Evolutionary conservation across 2,113 vertebrate genomes (phyloP).

Genomic region (Sinocyclocheilus maitianheensis): DNA sequence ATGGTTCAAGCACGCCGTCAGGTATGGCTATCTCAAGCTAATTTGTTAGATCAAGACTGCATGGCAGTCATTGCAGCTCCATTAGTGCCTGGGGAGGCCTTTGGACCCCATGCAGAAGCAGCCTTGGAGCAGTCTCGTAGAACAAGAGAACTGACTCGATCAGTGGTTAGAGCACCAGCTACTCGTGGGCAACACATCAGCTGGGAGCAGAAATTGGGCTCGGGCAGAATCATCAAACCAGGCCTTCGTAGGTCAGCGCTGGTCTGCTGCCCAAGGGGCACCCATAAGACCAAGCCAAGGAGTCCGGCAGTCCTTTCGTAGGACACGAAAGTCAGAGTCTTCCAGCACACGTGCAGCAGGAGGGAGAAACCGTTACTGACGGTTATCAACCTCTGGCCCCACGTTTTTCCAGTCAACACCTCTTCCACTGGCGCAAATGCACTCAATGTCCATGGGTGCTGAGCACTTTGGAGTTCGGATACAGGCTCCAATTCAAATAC

Average conservation of each 20-base stretch:
- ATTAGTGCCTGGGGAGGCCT: neutral
- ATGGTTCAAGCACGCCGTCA: neutral
- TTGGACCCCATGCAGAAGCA: neutral
- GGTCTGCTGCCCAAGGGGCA: neutral
- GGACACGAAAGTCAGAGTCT: too few relatives aligned
- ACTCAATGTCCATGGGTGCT: too few relatives aligned
- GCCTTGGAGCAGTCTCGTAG: neutral
- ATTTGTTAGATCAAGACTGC: neutral
- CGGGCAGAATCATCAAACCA: neutral
- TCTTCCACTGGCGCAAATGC: too few relatives aligned
- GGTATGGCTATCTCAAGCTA: neutral
- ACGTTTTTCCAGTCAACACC: neutral
- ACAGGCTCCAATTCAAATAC: too few relatives aligned
- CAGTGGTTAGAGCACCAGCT: neutral
- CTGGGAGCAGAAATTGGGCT: neutral
- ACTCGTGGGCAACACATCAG: neutral
- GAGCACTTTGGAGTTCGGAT: too few relatives aligned
- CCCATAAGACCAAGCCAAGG: neutral
- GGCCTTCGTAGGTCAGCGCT: neutral
- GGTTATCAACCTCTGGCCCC: neutral
- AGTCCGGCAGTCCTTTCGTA: neutral
- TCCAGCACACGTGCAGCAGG: too few relatives aligned
- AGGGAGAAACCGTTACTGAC: neutral
- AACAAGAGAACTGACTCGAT: neutral
- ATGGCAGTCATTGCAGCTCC: neutral